These are phyloP conservation scores for Pseudochromis fuscus DNA, from an alignment of 2,797 vertebrate species.

Conservation along the genomic window DNA sequence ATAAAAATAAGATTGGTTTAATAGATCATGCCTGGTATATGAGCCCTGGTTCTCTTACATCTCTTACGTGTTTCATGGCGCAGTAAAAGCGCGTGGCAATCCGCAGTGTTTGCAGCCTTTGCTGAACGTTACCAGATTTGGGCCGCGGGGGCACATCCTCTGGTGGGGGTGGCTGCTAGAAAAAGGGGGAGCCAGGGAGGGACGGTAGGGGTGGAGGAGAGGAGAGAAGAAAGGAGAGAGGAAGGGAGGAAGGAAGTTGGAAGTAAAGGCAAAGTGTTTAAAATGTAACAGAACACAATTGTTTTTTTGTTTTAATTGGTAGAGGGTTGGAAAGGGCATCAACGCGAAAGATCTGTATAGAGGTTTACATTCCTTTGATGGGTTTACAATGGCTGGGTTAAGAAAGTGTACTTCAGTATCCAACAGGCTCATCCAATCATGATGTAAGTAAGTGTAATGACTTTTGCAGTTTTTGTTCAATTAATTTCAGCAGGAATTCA, in stretches of 20 bases:
- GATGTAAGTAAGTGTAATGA: slow-evolving; percentile 3
- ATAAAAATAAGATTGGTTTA: slow-evolving; percentile 64
- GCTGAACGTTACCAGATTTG: slow-evolving; percentile 87
- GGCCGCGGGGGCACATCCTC: slow-evolving; percentile 83
- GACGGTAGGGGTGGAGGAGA: slow-evolving; percentile 75
- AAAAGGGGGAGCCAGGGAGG: slow-evolving; percentile 72
- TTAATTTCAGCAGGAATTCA: slow-evolving; percentile 1
- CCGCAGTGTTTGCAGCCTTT: slow-evolving; percentile 87
- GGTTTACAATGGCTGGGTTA: neutral
- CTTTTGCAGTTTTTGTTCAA: slow-evolving; percentile 9
- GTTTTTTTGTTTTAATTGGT: slow-evolving; percentile 48
- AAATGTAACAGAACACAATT: slow-evolving; percentile 77
- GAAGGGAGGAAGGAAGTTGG: slow-evolving; percentile 83
- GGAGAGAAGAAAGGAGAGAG: slow-evolving; percentile 79
- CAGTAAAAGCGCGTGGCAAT: slow-evolving; percentile 87
- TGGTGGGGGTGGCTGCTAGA: slow-evolving; percentile 83
- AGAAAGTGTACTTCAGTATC: slow-evolving; percentile 5
- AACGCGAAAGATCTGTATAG: slow-evolving; percentile 33
- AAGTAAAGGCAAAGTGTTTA: slow-evolving; percentile 85
- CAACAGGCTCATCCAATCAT: slow-evolving; percentile 14
- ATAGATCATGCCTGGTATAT: slow-evolving; percentile 86
- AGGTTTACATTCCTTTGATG: slow-evolving; percentile 6
- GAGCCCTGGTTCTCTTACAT: slow-evolving; percentile 85
- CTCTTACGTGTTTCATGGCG: slow-evolving; percentile 88
- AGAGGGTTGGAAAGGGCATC: slow-evolving; percentile 67